A percentile compares a stretch with the other conserved stretches of the same genome.
phyloP scores from a whole-genome alignment of 2,888 invertebrate genomes.

The Patella depressa region DNA sequence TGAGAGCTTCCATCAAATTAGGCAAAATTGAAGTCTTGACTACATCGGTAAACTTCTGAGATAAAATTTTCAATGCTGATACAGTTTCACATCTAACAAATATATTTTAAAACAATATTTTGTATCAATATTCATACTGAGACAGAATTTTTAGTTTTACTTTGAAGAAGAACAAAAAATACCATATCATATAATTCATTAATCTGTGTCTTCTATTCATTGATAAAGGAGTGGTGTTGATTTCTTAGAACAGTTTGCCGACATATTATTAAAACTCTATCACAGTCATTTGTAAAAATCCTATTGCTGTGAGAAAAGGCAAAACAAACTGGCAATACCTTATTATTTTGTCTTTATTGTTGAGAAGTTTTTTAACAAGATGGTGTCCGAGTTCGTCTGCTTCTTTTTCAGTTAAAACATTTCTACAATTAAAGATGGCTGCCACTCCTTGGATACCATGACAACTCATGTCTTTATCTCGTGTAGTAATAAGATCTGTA shows the following conservation, averaged over 20 bases:
- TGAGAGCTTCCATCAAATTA: neutral
- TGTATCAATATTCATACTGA: too few relatives aligned
- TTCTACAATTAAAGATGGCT: slow-evolving; percentile 3
- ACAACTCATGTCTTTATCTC: neutral
- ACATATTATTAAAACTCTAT: too few relatives aligned
- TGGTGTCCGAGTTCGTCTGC: neutral
- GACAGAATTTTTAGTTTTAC: too few relatives aligned
- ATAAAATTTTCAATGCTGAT: neutral
- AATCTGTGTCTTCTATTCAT: too few relatives aligned
- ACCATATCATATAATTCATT: too few relatives aligned
- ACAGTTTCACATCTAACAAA: neutral
- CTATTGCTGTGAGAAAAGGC: too few relatives aligned
- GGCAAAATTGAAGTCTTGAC: neutral
- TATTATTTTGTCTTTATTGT: neutral
- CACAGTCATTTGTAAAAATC: too few relatives aligned
- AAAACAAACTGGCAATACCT: too few relatives aligned
- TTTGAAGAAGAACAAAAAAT: too few relatives aligned
- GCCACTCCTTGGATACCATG: slow-evolving; percentile 6
- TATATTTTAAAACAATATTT: too few relatives aligned
- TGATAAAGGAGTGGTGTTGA: too few relatives aligned
- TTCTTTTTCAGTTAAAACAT: neutral
- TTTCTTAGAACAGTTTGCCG: too few relatives aligned
- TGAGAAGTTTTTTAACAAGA: neutral
- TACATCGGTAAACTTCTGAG: neutral
- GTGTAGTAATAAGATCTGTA: neutral